Base-by-base conservation (phyloP, 2,797 vertebrate species). In the Hafferia zeledoni region DNA sequence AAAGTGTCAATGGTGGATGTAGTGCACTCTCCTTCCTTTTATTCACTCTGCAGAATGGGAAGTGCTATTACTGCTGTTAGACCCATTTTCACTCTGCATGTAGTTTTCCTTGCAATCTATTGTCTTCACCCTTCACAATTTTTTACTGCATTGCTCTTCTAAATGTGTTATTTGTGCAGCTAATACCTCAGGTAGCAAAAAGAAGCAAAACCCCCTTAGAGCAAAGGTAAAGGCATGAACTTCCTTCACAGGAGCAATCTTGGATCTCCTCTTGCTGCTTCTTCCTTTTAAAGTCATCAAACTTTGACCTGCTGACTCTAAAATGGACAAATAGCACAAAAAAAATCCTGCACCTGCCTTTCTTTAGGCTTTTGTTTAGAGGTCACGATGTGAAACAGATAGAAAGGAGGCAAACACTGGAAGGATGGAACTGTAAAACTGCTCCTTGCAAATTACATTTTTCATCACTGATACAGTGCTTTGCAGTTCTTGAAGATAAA, bases 71-170 rank as follows among this genome's bases (percentile, higher is more conserved):
- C 95, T 93, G 89, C 94, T 94, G 93, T 92, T 96, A 96, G 83
- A 93, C 83, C 95, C 91, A 94, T 97, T 96, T 97, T 95, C 39
- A 33, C 92, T 96, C 96, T 95, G 96, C 95, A 94, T 96, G 94
- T 88, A 93, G 91, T 95, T 96, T 97, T 96, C 91, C 93, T 88
- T 93, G 92, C 96, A 96, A 96, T 95, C 93, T 83, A 95, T 96
- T 97, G 95, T 96, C 88, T 97, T 95, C 94, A 90, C 64, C 70
- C 69, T 70, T 95, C 87, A 89, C 77, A 37, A 69, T 94, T 91
- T 92, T 88, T 94, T 93, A 93, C 72, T 82, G 80, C 79, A 22
- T 60, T 89, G 89, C 87, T 96, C 86, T 88, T 86, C 89, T 59
- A 90, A 95, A 94, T 92, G 77, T 91, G 77, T 94, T 93, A 91